Conservation (phyloP, 2,888 invertebrate genomes). For the Ormyrus pomaceus region DNA sequence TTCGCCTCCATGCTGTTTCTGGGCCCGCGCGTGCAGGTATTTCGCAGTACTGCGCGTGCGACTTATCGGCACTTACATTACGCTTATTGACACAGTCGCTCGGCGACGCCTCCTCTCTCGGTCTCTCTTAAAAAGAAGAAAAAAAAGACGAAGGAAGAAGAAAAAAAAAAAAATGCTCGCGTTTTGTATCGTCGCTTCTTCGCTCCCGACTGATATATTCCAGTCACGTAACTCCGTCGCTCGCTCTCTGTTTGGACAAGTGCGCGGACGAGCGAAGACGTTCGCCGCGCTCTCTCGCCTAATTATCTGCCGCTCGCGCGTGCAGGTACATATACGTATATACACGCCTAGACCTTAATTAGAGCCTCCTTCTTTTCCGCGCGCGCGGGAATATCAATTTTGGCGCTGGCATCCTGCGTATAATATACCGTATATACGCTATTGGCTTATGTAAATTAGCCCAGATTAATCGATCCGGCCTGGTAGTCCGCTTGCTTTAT, state of each 20-base stretch:
- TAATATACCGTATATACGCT: not conserved
- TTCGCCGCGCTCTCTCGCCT: not conserved
- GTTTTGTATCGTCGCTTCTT: too few relatives aligned
- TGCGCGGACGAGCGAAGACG: slow-evolving; percentile 7
- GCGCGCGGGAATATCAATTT: too few relatives aligned
- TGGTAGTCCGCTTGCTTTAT: not conserved
- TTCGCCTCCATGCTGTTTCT: not conserved
- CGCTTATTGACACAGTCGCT: slow-evolving; percentile 32
- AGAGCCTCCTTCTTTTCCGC: too few relatives aligned
- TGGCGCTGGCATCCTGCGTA: not conserved
- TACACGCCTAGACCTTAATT: too few relatives aligned
- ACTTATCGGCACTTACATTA: slow-evolving; percentile 4
- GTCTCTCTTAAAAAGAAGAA: too few relatives aligned
- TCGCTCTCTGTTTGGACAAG: slow-evolving; percentile 49
- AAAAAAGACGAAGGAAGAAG: too few relatives aligned
- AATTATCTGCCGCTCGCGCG: not conserved
- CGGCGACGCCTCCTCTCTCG: not conserved
- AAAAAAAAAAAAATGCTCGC: too few relatives aligned
- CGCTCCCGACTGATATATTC: slow-evolving; percentile 3
- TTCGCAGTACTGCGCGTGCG: not conserved
- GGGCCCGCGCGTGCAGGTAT: not conserved
- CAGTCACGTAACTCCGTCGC: slow-evolving; percentile 41
- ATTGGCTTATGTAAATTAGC: slow-evolving; percentile 33
- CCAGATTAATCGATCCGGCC: slow-evolving; percentile 26
- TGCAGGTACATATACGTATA: too few relatives aligned